phyloP scores from a whole-genome alignment of 2,113 vertebrate species.

The Capricornis sumatraensis region DNA sequence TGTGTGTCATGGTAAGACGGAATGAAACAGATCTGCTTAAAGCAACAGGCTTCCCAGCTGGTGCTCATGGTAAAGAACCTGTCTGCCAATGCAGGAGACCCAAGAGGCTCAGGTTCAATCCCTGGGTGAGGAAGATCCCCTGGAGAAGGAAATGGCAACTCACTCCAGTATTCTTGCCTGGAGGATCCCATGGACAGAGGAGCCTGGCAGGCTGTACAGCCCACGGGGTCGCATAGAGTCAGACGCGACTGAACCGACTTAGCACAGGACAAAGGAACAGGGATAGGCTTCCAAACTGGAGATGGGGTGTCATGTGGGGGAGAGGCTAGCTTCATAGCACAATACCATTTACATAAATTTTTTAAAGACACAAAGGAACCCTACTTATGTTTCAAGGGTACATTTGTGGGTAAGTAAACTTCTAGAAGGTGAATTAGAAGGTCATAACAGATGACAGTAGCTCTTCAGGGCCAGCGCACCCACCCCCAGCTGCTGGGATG shows the following conservation, averaged over 20 bases:
- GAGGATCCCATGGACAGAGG: background rate
- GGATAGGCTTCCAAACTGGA: background rate
- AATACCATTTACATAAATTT: background rate
- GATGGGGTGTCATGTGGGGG: no score
- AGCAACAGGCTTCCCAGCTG: background rate
- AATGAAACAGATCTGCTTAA: background rate
- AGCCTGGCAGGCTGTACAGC: background rate
- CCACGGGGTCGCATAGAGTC: fast-evolving
- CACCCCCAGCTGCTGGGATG: background rate
- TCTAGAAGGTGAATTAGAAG: background rate
- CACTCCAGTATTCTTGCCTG: background rate
- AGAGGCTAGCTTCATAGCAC: background rate
- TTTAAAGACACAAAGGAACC: background rate
- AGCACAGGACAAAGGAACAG: background rate
- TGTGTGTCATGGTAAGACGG: fast-evolving
- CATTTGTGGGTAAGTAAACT: background rate
- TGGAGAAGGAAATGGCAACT: background rate
- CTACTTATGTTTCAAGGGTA: background rate
- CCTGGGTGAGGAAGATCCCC: background rate
- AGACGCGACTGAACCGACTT: background rate
- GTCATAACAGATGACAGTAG: no score
- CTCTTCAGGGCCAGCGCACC: background rate
- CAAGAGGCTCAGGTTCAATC: background rate
- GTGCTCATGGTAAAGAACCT: background rate
- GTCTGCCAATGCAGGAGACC: background rate